Evolutionary conservation across 2,888 invertebrate species (phyloP), one percentile per base, ranked within the genome.

Genomic region (Zonitis immaculata): DNA sequence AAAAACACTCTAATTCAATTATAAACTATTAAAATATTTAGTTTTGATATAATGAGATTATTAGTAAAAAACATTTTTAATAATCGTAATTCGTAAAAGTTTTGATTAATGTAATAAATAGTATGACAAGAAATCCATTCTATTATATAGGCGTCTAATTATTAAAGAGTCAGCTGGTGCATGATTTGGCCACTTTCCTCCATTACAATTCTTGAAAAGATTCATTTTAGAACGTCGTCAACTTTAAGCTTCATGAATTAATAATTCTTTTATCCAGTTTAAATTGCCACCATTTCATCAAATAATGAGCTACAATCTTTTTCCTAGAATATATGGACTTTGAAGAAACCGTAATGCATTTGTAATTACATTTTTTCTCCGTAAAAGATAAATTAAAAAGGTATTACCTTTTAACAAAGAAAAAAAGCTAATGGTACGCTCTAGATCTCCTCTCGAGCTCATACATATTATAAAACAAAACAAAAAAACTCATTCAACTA

Each of bases 261-360:
- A 59, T 59, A 61, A 59, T 57, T 57, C 54, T 58, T 58, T 58
- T 58, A 57, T 57, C 52, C 57, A 59, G 51, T 59, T 60, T 57
- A 60, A 60, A 60, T 60, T 59, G 58, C 57, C 55, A 56, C 55
- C 57, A 56, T 56, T 56, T 52, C 48, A 9, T 45, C 45, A 52
- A 47, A 50, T 56, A 55, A 55, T 55, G 55, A 51, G 51, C 28
- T 18, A 2, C 28, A 28, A 45, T 45, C 39, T 20, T 39, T 35
- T 35, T 39, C 20, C 11, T 6, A 27, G 26, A 18, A 16, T 30
- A 8, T 20, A 28, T n/a, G 14, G 28, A 28, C 3, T 26, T 27
- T 3, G 9, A 20, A 39, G 8, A 18, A 18, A 39, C 26, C 28
- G 12, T 25, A 28, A 45, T 27, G 28, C 16, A 44, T 45, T 45